A percentile compares a stretch with the other conserved stretches of the same genome.
Conservation (phyloP, 1,140 invertebrate genomes). For the Aphidius gifuensis region DNA sequence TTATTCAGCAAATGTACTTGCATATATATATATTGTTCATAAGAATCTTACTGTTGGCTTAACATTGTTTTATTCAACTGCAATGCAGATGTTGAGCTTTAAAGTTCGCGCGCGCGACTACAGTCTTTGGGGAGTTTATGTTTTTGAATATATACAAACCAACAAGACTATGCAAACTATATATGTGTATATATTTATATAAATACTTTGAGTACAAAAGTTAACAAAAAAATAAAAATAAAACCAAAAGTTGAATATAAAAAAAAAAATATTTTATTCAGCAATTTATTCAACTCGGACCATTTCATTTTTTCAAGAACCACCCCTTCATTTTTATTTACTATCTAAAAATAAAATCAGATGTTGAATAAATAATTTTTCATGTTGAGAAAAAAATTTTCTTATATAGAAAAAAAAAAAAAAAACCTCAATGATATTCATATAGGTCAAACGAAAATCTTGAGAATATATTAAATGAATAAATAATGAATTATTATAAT, state of each 20-base stretch:
- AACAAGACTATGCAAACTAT: too few species aligned
- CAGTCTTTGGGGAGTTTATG: too few species aligned
- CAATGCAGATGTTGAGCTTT: slow-evolving; percentile 18
- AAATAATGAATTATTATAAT: too few species aligned
- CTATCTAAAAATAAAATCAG: neutral
- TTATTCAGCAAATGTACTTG: too few species aligned
- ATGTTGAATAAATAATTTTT: neutral
- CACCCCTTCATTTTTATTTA: neutral
- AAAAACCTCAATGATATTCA: too few species aligned
- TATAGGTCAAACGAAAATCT: too few species aligned
- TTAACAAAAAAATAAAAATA: neutral
- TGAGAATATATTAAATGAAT: too few species aligned
- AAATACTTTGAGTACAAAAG: neutral
- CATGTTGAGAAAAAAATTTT: too few species aligned
- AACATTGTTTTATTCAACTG: slow-evolving; percentile 31
- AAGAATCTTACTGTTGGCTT: slow-evolving; percentile 2
- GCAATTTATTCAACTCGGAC: slow-evolving; percentile 14
- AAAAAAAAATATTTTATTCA: neutral
- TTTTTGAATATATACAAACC: too few species aligned
- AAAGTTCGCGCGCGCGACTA: slow-evolving; percentile 1
- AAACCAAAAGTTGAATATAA: too few species aligned
- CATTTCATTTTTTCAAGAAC: slow-evolving; percentile 9
- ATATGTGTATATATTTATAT: slow-evolving; percentile 4
- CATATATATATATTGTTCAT: too few species aligned
- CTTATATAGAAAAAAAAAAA: too few species aligned